phyloP scores from a whole-genome alignment of 2,888 invertebrate species.

The Aphidius colemani region DNA sequence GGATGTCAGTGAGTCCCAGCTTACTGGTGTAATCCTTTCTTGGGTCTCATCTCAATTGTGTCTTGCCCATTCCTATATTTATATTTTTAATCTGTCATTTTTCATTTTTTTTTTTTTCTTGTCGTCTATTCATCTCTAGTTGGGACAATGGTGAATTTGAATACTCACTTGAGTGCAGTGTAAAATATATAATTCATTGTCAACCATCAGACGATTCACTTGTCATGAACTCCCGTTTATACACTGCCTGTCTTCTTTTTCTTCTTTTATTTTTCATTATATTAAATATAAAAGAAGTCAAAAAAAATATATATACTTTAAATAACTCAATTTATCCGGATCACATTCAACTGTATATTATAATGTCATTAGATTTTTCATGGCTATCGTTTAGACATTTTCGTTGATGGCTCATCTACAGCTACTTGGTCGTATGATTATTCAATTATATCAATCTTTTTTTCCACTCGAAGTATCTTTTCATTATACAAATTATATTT shows the following conservation, averaged over 20 bases:
- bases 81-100: constrained; percentile 20
- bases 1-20: constrained; percentile 55
- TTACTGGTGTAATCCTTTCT: constrained; percentile 59
- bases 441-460: neutral
- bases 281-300: too few relatives aligned
- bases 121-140: constrained; percentile 13
- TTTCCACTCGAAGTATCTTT: constrained; percentile 3
- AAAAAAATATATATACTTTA: constrained; percentile 7
- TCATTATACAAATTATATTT: neutral
- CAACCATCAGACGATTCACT: neutral
- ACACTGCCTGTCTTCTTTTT: constrained; percentile 16
- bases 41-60: constrained; percentile 44
- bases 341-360: constrained; percentile 37
- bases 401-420: constrained; percentile 28
- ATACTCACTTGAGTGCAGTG: constrained; percentile 14
- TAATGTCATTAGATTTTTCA: constrained; percentile 40
- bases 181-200: constrained; percentile 18
- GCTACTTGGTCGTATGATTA: neutral
- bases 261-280: neutral
- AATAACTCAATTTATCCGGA: constrained; percentile 32
- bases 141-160: constrained; percentile 32
- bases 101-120: constrained; percentile 18
- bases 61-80: constrained; percentile 24
- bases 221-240: constrained; percentile 12
- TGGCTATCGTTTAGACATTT: constrained; percentile 28